Evolutionary conservation across 2,113 vertebrate genomes (phyloP).

Genomic region (Campylomormyrus numenius): DNA sequence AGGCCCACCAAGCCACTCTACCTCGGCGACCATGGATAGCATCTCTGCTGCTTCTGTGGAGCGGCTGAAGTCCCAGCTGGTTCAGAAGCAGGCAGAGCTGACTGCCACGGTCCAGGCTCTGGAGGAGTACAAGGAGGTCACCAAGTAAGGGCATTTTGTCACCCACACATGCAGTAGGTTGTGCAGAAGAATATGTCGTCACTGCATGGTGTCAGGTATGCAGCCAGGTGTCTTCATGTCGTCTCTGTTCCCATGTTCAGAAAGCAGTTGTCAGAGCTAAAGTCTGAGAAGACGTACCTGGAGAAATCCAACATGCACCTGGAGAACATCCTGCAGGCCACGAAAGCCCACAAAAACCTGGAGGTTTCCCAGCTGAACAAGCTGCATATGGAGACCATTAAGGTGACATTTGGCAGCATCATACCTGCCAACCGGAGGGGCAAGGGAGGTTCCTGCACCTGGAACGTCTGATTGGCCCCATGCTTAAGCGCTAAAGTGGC

Average conservation of each 20-base stretch:
- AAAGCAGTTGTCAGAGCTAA: constrained; percentile 77
- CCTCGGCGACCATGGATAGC: constrained; percentile 50
- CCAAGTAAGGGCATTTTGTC: constrained; percentile 65
- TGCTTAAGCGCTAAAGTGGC: constrained; percentile 4
- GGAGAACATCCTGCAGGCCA: constrained; percentile 90
- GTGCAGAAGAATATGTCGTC: neutral
- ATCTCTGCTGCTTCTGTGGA: constrained; percentile 57
- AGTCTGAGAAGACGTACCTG: constrained; percentile 84
- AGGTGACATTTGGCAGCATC: constrained; percentile 57
- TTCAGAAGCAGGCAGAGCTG: constrained; percentile 78
- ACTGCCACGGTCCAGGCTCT: constrained; percentile 75
- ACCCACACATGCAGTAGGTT: neutral
- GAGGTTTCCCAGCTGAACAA: constrained; percentile 86
- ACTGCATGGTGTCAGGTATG: neutral
- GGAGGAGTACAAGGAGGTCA: constrained; percentile 84
- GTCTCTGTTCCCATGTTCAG: constrained; percentile 51
- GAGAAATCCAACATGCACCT: constrained; percentile 82
- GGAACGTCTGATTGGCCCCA: neutral
- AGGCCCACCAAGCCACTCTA: constrained; percentile 57
- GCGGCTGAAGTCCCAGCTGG: constrained; percentile 72
- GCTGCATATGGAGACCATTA: constrained; percentile 81
- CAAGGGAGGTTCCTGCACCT: neutral
- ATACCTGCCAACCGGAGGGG: neutral
- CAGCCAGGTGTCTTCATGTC: neutral
- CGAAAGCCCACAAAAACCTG: constrained; percentile 74